phyloP scores from a whole-genome alignment of 2,888 invertebrate genomes.

The Drosophila infuscata region DNA sequence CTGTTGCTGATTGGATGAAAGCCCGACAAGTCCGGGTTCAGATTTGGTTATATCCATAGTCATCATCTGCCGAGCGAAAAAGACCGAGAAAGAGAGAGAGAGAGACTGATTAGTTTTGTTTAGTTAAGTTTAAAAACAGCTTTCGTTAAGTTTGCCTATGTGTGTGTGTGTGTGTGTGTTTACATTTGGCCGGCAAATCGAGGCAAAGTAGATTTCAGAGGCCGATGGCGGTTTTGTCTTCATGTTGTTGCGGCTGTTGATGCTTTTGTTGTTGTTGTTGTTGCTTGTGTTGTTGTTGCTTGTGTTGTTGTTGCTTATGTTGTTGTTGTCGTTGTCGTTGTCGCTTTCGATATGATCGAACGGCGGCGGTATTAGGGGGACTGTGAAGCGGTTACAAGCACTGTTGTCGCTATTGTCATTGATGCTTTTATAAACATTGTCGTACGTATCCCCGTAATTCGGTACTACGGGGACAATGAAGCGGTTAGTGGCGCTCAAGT shows the following conservation, averaged over 20 bases:
- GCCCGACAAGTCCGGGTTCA: conserved; percentile 86
- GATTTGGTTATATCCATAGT: conserved; percentile 96
- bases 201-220: not conserved
- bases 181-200: conserved; percentile 23
- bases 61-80: conserved; percentile 86
- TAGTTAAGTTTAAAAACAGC: not conserved
- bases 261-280: not conserved
- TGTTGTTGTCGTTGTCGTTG: not conserved
- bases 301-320: not conserved
- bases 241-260: not conserved
- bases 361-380: conserved; percentile 33
- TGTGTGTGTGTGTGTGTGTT: not conserved
- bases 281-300: not conserved
- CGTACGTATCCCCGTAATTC: not conserved
- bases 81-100: not conserved
- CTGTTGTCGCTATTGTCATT: not conserved
- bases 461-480: not conserved
- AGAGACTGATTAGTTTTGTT: not conserved
- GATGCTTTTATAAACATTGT: too few relatives aligned
- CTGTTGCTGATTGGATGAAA: conserved; percentile 80
- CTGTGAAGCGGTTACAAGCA: not conserved
- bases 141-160: not conserved
- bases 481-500: not conserved
- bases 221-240: not conserved
- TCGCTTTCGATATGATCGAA: not conserved